Percentiles rank a stretch among this genome's conserved stretches.
Conservation (phyloP, 1,140 invertebrate genomes). For the Trichonephila clavata region DNA sequence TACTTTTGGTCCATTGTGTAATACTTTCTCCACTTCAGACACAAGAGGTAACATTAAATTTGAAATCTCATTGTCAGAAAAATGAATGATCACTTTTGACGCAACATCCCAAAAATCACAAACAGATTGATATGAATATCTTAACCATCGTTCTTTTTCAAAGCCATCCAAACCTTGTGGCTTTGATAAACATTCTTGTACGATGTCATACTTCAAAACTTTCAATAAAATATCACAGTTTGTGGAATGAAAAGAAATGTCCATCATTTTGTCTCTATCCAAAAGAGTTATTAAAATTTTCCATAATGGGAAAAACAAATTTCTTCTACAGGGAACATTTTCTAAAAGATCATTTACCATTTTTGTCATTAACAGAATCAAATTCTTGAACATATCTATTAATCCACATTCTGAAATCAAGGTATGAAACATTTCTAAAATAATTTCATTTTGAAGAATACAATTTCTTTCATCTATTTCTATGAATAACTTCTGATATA, state of each 20-base stretch:
- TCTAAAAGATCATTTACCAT: conserved; percentile 25
- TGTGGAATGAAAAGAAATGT: not conserved
- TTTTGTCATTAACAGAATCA: not conserved
- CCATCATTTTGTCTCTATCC: not conserved
- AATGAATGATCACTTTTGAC: not conserved
- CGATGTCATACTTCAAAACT: not conserved
- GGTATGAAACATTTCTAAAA: not conserved
- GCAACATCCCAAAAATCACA: conserved; percentile 56
- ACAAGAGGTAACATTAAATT: not conserved
- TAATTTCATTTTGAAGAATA: conserved; percentile 31
- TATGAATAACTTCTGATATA: conserved; percentile 33
- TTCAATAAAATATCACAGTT: not conserved
- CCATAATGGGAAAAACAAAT: conserved; percentile 33
- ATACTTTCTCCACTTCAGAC: conserved; percentile 14
- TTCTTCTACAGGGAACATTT: not conserved
- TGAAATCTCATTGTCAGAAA: not conserved
- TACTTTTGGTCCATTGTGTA: conserved; percentile 37
- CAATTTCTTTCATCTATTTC: not conserved
- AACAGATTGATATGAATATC: conserved; percentile 8
- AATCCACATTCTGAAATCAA: not conserved
- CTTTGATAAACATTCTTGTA: conserved; percentile 14
- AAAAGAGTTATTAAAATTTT: conserved; percentile 17
- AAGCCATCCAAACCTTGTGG: not conserved
- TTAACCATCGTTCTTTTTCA: not conserved
- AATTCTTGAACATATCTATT: not conserved